A percentile compares a stretch with the other conserved stretches of the same genome.
These are phyloP conservation scores for Tipula unca DNA, from an alignment of 2,888 invertebrate species.

Conservation along the genomic window DNA sequence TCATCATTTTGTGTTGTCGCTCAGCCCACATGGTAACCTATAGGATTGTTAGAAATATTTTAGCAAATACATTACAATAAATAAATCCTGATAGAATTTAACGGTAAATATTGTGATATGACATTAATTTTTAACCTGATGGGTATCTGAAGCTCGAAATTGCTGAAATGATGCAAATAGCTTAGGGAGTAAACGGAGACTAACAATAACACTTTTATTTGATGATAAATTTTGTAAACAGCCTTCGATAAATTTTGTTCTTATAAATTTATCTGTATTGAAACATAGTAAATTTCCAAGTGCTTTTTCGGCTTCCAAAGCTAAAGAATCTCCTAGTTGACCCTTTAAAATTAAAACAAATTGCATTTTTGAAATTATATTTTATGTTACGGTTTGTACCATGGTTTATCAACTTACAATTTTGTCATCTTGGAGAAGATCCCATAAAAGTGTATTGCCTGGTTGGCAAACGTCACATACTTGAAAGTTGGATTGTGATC, in stretches of 20 bases:
- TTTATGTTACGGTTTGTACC: not conserved
- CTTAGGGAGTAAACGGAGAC: conserved; percentile 79
- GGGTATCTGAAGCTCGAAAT: conserved; percentile 77
- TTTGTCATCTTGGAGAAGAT: conserved; percentile 83
- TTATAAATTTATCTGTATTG: conserved; percentile 79
- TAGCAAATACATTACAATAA: not conserved
- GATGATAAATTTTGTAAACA: conserved; percentile 82
- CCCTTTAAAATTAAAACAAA: conserved; percentile 45
- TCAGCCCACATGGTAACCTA: conserved; percentile 87
- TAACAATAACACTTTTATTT: conserved; percentile 85
- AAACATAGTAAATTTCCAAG: conserved; percentile 82
- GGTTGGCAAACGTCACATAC: conserved; percentile 71
- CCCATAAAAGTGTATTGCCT: conserved; percentile 90
- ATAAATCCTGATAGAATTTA: not conserved
- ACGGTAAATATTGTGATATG: conserved; percentile 21
- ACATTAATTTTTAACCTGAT: conserved; percentile 47
- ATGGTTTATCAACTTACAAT: conserved; percentile 44
- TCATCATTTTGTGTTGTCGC: conserved; percentile 86
- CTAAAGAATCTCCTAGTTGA: conserved; percentile 81
- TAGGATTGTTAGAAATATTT: not conserved
- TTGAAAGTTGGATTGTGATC: conserved; percentile 35
- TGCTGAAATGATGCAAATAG: conserved; percentile 86
- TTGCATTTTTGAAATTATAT: not conserved
- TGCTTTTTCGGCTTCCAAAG: conserved; percentile 89
- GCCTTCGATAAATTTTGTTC: conserved; percentile 92